Evolutionary conservation across 1,140 invertebrate species (phyloP).

Genomic region (Popillia japonica): DNA sequence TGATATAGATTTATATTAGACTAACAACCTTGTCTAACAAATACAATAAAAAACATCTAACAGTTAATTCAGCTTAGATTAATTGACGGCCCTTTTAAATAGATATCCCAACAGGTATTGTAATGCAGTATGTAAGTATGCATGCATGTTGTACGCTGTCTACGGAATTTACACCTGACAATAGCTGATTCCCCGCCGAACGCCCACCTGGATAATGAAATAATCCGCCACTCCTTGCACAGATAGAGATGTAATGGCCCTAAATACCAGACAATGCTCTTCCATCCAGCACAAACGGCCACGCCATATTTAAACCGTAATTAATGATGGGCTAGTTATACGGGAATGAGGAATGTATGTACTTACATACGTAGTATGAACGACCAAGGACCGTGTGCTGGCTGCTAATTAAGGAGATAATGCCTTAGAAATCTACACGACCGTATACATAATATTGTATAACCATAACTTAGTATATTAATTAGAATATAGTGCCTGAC

Average conservation of each 20-base stretch:
- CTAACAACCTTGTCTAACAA: too few relatives aligned
- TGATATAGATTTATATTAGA: too few relatives aligned
- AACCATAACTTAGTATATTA: too few relatives aligned
- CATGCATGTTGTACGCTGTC: slow-evolving; percentile 31
- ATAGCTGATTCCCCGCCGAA: slow-evolving; percentile 53
- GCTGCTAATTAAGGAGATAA: slow-evolving; percentile 40
- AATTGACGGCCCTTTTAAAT: neutral
- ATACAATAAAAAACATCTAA: neutral
- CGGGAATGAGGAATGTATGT: slow-evolving; percentile 12
- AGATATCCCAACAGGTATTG: slow-evolving; percentile 8
- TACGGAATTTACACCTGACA: slow-evolving; percentile 59
- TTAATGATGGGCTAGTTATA: slow-evolving; percentile 44
- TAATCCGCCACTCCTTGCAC: slow-evolving; percentile 58
- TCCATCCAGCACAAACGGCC: slow-evolving; percentile 37
- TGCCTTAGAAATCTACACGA: slow-evolving; percentile 17
- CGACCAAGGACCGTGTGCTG: neutral
- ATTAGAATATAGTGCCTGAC: too few relatives aligned
- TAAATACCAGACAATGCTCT: slow-evolving; percentile 50
- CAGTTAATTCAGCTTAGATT: neutral
- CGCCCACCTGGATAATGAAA: slow-evolving; percentile 59
- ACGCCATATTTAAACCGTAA: slow-evolving; percentile 48
- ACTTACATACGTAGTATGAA: slow-evolving; percentile 6
- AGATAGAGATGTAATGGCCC: slow-evolving; percentile 58
- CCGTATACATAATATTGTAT: neutral
- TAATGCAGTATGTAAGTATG: slow-evolving; percentile 5